Evolutionary conservation across 2,888 invertebrate species (phyloP).

Genomic region (Ariolimax columbianus): DNA sequence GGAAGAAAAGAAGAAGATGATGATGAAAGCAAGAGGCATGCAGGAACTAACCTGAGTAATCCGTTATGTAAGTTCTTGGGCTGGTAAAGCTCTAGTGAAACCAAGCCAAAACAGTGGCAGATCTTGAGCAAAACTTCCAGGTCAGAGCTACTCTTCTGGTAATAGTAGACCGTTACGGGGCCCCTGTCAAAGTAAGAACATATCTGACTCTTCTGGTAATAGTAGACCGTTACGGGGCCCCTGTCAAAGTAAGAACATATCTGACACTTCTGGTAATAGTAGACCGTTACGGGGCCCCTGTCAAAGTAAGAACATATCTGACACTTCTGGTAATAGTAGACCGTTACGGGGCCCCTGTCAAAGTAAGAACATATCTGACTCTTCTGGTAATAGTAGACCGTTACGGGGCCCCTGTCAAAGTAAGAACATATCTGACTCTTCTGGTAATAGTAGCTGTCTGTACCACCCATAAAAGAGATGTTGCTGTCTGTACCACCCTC

Average conservation of each 20-base stretch:
- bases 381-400: too few species aligned
- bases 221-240: conserved; percentile 63
- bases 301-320: conserved; percentile 5
- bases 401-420: too few species aligned
- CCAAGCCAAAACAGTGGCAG: conserved; percentile 73
- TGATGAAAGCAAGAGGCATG: not conserved
- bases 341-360: too few species aligned
- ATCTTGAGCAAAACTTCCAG: conserved; percentile 60
- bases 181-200: conserved; percentile 54
- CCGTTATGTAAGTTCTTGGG: conserved; percentile 74
- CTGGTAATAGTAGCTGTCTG: too few species aligned
- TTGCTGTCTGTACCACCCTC: too few species aligned
- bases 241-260: conserved; percentile 53
- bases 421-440: too few species aligned
- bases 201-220: conserved; percentile 62
- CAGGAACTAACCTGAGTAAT: conserved; percentile 66
- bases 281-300: conserved; percentile 63
- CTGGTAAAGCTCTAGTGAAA: conserved; percentile 57
- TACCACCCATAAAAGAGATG: too few species aligned
- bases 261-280: conserved; percentile 67
- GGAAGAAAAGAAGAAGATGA: not conserved
- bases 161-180: conserved; percentile 64
- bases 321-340: too few species aligned
- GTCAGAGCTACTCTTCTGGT: conserved; percentile 65
- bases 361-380: too few species aligned